Percentiles rank a stretch among this genome's conserved stretches.
These are phyloP conservation scores for Rhynchotus rufescens DNA, from an alignment of 2,797 vertebrate species.

Conservation along the genomic window DNA sequence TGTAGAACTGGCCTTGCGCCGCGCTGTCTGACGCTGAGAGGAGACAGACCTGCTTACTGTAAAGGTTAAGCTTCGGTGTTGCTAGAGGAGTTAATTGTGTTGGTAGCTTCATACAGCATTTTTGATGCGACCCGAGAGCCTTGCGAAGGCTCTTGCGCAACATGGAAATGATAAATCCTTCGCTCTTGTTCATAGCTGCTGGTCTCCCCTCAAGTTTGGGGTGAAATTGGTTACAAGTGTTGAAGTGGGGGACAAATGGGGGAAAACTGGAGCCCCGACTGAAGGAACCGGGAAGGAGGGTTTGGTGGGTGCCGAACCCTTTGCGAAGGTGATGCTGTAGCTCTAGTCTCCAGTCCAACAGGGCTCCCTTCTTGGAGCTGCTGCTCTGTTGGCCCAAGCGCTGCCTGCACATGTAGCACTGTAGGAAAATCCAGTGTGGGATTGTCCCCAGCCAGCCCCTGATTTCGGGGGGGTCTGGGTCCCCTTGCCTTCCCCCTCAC, in stretches of 20 bases:
- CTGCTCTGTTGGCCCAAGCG: accelerated
- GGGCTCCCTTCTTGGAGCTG: background rate
- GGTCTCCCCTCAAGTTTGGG: background rate
- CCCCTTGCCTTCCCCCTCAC: accelerated
- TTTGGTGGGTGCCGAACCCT: background rate
- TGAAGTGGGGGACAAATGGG: background rate
- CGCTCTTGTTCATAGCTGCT: accelerated
- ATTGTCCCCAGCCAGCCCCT: background rate
- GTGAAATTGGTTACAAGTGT: background rate
- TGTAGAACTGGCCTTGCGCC: background rate
- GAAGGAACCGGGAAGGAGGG: background rate
- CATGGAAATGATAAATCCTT: background rate
- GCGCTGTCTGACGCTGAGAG: background rate
- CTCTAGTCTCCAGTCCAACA: background rate
- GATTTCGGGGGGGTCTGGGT: background rate
- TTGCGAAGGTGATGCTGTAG: background rate
- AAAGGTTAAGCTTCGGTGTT: slow-evolving; percentile 2
- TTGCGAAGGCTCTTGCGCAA: too few species aligned
- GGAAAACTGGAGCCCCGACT: background rate
- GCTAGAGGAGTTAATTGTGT: background rate
- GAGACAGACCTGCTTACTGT: background rate
- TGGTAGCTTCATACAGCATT: background rate
- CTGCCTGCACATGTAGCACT: accelerated
- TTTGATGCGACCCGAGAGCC: background rate
- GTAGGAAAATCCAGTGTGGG: background rate